Base-by-base conservation (phyloP, 2,797 vertebrate genomes). In the Anas acuta region DNA sequence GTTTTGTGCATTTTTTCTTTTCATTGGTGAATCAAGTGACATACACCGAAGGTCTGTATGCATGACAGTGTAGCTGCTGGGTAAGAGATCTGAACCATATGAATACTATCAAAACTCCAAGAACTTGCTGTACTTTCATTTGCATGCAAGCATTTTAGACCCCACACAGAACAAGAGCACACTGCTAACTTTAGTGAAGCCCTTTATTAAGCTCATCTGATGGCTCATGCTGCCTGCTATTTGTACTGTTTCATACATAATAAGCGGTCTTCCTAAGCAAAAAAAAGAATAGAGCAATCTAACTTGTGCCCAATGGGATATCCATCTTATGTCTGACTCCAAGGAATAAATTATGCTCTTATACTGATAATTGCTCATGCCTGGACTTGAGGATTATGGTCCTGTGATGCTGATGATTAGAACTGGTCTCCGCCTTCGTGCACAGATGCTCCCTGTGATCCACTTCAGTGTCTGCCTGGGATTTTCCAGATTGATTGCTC, bases 281-380 rank as follows among this genome's bases (percentile, higher is more conserved):
- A 32, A 93, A 93, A 96, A 90, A 37, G 49, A 80, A 39, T 77
- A 3, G 62, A 87, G 53, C 81, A 74, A 41, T 89, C 81, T 66
- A 37, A 72, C 92, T 78, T 64, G 66, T 93, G 88, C 87, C 86
- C 78, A 60, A 69, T 84, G 72, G 82, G 91, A 86, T 89, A 95
- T 88, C 89, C 88, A 72, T 95, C 86, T 89, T 83, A 58, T 64
- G 30, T 43, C 86, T 90, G 75, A 90, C 78, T 83, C 14, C 72
- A 56, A 70, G 84, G 84, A 83, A 87, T 95, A 81, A 95, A 95
- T 94, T 85, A 74, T 72, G 75, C 86, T 85, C 88, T 91, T 89
- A 58, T 28, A 49, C 82, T 78, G 78, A 18, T 93, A 95, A 95
- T 93, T 93, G 75, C 78, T 89, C 15, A 6, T 75, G 90, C 51